A percentile compares a stretch with the other conserved stretches of the same genome.
Conservation (phyloP, 2,888 invertebrate species). For the Vandiemenella viatica region DNA sequence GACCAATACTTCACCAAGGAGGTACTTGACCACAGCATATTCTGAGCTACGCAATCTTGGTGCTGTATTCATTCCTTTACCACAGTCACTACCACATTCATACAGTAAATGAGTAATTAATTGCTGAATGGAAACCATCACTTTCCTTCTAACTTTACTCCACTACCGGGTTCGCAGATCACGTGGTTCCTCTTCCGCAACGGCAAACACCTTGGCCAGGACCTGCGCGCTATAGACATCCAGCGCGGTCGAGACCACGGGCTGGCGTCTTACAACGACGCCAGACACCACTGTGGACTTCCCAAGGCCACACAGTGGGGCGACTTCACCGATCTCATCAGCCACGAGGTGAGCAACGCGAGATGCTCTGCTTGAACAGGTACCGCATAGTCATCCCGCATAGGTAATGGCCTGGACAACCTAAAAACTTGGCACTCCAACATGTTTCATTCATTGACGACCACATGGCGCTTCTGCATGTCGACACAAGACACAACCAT, state of each 20-base stretch:
- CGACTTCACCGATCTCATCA: constrained; percentile 53
- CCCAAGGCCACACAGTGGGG: constrained; percentile 49
- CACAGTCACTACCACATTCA: no score
- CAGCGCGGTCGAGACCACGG: constrained; percentile 81
- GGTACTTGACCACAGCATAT: constrained; percentile 32
- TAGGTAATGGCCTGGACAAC: neutral
- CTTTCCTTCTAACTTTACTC: no score
- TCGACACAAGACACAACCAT: no score
- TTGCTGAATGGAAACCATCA: no score
- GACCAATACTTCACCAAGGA: constrained; percentile 66
- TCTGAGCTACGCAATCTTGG: no score
- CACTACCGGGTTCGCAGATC: no score
- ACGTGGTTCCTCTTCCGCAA: constrained; percentile 51
- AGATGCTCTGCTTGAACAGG: neutral
- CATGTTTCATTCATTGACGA: no score
- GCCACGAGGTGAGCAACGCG: constrained; percentile 34
- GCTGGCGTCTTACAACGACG: constrained; percentile 60
- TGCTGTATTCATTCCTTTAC: no score
- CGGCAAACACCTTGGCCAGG: constrained; percentile 57
- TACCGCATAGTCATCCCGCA: neutral
- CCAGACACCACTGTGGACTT: constrained; percentile 55
- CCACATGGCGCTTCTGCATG: no score
- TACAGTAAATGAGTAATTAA: no score
- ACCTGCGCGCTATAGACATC: constrained; percentile 67
- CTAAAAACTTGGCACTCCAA: neutral